Conservation (phyloP, 53 echinoderm and acorn worm genomes). For the Arbacia lixula region DNA sequence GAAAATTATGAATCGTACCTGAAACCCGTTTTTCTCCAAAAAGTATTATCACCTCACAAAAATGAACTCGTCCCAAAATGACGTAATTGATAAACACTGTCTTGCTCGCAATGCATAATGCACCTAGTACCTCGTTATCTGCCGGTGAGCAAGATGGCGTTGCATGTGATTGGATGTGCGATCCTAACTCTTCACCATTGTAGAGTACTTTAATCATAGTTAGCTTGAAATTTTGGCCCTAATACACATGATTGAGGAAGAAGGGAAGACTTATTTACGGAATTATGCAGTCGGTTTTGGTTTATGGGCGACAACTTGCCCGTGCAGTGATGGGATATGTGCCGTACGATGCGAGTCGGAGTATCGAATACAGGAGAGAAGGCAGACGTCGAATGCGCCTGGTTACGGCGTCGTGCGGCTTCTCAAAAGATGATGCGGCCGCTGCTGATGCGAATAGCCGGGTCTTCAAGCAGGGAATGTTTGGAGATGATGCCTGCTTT, state of each 20-base stretch:
- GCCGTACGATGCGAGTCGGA: slow-evolving; percentile 93
- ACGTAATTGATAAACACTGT: slow-evolving; percentile 60
- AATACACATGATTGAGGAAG: slow-evolving; percentile 1
- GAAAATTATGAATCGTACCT: neutral
- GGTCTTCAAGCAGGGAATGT: slow-evolving; percentile 91
- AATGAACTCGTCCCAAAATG: neutral
- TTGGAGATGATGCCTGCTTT: slow-evolving; percentile 99
- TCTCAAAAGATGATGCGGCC: slow-evolving; percentile 73
- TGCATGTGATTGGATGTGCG: slow-evolving; percentile 15
- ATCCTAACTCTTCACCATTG: neutral
- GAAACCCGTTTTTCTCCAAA: neutral
- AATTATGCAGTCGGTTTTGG: slow-evolving; percentile 97
- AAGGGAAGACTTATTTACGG: neutral
- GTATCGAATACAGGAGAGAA: slow-evolving; percentile 69
- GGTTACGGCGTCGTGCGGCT: slow-evolving; percentile 94
- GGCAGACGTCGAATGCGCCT: slow-evolving; percentile 68
- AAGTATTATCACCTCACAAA: neutral
- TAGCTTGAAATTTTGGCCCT: neutral
- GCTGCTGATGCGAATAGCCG: slow-evolving; percentile 64
- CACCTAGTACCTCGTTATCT: too few relatives aligned
- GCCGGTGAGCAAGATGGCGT: slow-evolving; percentile 51
- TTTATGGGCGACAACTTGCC: slow-evolving; percentile 89
- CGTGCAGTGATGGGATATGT: slow-evolving; percentile 90
- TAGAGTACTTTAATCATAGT: slow-evolving; percentile 16
- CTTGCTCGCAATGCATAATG: too few relatives aligned